These are phyloP conservation scores for Diadumene lineata DNA, from an alignment of 92 coral and sea anemone species.

Conservation along the genomic window DNA sequence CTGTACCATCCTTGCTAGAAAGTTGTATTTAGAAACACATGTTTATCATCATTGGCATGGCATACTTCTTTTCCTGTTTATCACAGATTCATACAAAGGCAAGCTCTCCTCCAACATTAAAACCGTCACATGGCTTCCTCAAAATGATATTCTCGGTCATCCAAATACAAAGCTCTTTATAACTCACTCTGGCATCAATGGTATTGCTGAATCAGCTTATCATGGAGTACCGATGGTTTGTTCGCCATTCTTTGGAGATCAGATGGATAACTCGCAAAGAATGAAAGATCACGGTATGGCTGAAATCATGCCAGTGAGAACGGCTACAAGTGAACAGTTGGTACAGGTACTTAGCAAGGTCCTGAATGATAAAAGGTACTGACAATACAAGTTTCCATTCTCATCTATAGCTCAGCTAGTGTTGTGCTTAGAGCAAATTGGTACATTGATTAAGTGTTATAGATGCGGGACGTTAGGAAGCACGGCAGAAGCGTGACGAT, in stretches of 20 bases:
- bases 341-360: slow-evolving; percentile 22
- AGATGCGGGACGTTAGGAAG: too few relatives aligned
- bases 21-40: too few relatives aligned
- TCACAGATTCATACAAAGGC: slow-evolving; percentile 16
- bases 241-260: slow-evolving; percentile 58
- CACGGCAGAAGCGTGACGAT: too few relatives aligned
- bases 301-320: slow-evolving; percentile 12
- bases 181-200: slow-evolving; percentile 62
- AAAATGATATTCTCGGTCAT: slow-evolving; percentile 75
- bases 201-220: slow-evolving; percentile 54
- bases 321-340: slow-evolving; percentile 43
- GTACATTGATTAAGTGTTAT: neutral
- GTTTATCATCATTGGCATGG: too few relatives aligned
- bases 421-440: neutral
- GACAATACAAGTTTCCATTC: neutral
- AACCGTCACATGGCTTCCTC: slow-evolving; percentile 57
- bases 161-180: slow-evolving; percentile 56
- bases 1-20: too few relatives aligned
- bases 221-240: slow-evolving; percentile 69
- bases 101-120: slow-evolving; percentile 45
- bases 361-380: slow-evolving; percentile 29
- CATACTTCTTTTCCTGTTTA: neutral
- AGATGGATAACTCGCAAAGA: slow-evolving; percentile 43
- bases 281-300: slow-evolving; percentile 47
- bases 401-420: neutral